Evolutionary conservation across 2,113 vertebrate species (phyloP), one percentile per base, ranked within the genome.

Genomic region (Struthidea cinerea): DNA sequence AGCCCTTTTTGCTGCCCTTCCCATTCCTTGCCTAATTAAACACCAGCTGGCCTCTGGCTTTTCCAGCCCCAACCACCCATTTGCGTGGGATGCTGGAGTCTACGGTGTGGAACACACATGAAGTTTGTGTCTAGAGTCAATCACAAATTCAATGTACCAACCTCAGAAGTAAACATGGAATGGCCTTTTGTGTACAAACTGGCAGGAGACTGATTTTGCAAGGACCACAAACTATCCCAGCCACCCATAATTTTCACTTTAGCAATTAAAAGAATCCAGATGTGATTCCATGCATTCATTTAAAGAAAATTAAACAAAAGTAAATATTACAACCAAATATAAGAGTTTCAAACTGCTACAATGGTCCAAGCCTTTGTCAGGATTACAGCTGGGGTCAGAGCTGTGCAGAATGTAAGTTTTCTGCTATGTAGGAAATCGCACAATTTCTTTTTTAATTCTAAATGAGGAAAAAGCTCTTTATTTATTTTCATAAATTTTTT

Each of bases 91-190:
- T 86, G 37, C 57, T 50, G 65, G 39, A 74, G 22, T 32, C 63
- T 49, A 7, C 50, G 4, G 23, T 7, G 16, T 35, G 46, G 55
- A 84, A 32, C 19, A 12, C 0, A 0, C 19, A 53, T n/a, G 28
- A 21, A 67, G 27, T 71, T 75, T 65, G 37, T 57, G 33, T 37
- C 80, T 20, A 20, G 16, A 55, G 14, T 33, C 33, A 50, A 12
- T 32, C 64, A 59, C 16, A 79, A 56, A 67, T 26, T 16, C 32
- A 32, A 11, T 1, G 30, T 28, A 46, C n/a, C 69, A 17, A 3
- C 21, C 32, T 80, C 64, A 81, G 59, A 84, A 22, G 32, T 39
- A 89, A 91, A 59, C 19, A 6, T 8, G 61, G 46, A 53, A 60
- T 3, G 3, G 14, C 42, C 55, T 77, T 82, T 53, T 85, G 59